Conservation (phyloP, 2,113 vertebrate genomes). For the Urocitellus parryii region DNA sequence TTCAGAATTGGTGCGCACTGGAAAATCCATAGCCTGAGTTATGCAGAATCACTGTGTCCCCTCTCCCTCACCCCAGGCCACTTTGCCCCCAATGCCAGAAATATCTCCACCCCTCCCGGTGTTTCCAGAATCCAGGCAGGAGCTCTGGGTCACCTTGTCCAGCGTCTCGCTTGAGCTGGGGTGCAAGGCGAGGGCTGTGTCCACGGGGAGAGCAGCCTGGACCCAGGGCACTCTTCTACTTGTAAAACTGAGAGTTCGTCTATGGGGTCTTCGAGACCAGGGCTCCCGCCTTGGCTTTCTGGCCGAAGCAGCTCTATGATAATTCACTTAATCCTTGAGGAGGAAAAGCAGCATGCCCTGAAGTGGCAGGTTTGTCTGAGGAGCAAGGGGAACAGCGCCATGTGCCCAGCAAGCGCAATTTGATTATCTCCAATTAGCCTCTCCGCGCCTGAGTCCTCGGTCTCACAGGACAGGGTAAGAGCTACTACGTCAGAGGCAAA, state of each 20-base stretch:
- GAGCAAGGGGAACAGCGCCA: no score
- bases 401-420: accelerated
- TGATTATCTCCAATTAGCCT: background rate
- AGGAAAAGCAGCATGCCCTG: background rate
- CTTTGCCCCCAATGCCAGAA: conserved; percentile 7
- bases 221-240: background rate
- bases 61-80: background rate
- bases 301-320: background rate
- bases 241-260: background rate
- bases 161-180: background rate
- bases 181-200: background rate
- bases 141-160: background rate
- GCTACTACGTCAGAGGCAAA: background rate
- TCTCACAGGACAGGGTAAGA: background rate
- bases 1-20: conserved; percentile 64
- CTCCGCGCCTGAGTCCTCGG: background rate
- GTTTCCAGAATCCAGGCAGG: background rate
- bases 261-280: background rate
- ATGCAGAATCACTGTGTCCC: conserved; percentile 23
- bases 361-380: background rate
- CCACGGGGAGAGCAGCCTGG: background rate
- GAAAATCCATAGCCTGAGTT: conserved; percentile 61
- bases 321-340: background rate
- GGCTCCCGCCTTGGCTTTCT: background rate
- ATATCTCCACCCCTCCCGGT: background rate